Conservation (phyloP, 64 coral and sea anemone species). For the Montipora sp. region DNA sequence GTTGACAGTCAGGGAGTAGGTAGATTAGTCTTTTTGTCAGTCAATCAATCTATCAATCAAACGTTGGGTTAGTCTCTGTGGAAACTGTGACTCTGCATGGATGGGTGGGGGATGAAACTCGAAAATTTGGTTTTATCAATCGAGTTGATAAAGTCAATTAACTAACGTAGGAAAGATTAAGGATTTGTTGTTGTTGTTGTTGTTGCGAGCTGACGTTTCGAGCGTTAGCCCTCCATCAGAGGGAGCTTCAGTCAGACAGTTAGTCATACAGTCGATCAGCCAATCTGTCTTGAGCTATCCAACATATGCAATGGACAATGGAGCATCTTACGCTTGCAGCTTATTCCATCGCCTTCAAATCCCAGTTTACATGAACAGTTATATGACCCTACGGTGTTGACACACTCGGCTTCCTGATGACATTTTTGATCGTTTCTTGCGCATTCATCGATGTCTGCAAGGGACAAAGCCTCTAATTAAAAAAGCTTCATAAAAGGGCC, state of each 20-base stretch:
- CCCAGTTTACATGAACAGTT: conserved; percentile 53
- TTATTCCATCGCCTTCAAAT: conserved; percentile 60
- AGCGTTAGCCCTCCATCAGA: no score
- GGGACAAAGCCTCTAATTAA: neutral
- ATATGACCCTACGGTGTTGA: conserved; percentile 58
- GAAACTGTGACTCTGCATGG: no score
- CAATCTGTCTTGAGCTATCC: neutral
- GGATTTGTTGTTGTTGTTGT: no score
- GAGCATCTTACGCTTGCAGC: conserved; percentile 50
- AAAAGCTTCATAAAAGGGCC: neutral
- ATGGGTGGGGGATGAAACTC: no score
- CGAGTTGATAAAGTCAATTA: no score
- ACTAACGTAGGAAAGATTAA: no score
- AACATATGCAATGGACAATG: neutral
- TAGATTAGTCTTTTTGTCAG: no score
- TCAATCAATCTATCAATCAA: no score
- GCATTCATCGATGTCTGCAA: conserved; percentile 69
- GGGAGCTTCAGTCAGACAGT: neutral
- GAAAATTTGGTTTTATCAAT: no score
- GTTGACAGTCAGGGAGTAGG: no score
- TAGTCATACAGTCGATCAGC: neutral
- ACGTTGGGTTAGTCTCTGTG: no score
- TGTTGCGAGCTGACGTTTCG: no score
- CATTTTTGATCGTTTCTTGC: conserved; percentile 20
- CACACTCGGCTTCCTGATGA: conserved; percentile 60